Base-by-base conservation (phyloP, 2,797 vertebrate genomes). In the Loris lydekkerianus region DNA sequence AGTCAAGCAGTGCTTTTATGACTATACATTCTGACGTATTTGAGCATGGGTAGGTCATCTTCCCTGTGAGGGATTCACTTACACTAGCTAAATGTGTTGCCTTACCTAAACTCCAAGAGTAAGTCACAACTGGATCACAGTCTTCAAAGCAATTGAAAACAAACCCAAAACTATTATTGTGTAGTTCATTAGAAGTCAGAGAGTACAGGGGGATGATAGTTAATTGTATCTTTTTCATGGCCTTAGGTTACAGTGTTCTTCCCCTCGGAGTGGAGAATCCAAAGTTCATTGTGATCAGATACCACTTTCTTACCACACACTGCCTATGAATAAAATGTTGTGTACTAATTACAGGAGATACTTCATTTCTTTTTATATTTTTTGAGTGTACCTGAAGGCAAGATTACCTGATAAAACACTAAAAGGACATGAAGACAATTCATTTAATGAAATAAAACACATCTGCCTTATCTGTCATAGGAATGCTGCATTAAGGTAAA, bases 101-200 rank as follows among this genome's bases (percentile, higher is more conserved):
- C 61, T 88, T 63, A 84, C 10, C 10, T 92, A 61, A 88, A 70
- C 34, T 76, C n/a, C 27, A 95, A 31, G 86, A 61, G 67, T 65
- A 17, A n/a, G 3, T 49, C 40, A 60, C 49, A 81, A 53, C 21
- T 17, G 49, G 63, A 77, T 4, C 29, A 7, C 61, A 63, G 61
- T 11, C 25, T 63, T 63, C 61, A 29, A 67, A 67, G 63, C 17
- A 75, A 75, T 15, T 23, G 25, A 40, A 40, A 37, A 40, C 34
- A 18, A 61, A 40, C 53, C 56, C 77, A 20, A 40, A 40, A 72
- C 21, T 40, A 29, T 37, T 34, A 23, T 1, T 80, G 82, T 25
- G 72, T 65, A 87, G 61, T 37, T 93, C 58, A 60, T 0, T 65
- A 53, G 17, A 17, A 82, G 61, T 61, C 49, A 34, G 23, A 43